These are phyloP conservation scores for Cephalopachus bancanus DNA, from an alignment of 2,797 vertebrate species.

Conservation along the genomic window DNA sequence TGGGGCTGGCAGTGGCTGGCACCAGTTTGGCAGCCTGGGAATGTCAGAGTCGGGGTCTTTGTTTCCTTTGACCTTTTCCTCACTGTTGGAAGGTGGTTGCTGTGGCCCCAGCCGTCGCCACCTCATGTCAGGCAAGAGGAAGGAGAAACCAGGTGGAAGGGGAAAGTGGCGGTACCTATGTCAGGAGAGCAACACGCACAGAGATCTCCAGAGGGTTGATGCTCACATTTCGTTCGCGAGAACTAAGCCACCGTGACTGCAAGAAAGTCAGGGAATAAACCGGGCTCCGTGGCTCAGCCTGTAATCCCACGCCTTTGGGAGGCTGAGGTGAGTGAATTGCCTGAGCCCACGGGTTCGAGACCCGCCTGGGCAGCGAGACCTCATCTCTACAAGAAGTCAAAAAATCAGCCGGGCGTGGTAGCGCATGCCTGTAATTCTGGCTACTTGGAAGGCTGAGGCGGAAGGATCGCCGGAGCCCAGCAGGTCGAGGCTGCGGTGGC, in stretches of 20 bases:
- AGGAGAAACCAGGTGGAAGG: not conserved
- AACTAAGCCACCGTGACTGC: not conserved
- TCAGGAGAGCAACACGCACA: not conserved
- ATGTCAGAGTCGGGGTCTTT: not conserved
- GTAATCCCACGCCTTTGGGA: too few species aligned
- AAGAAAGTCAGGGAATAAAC: not conserved
- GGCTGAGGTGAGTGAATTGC: too few species aligned
- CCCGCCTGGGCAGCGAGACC: too few species aligned
- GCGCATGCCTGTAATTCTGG: too few species aligned
- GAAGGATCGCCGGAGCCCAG: too few species aligned
- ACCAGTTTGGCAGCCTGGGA: not conserved
- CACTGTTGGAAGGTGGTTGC: not conserved
- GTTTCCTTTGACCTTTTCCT: not conserved
- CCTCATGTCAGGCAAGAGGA: not conserved
- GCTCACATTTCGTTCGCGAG: not conserved
- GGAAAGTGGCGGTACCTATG: not conserved
- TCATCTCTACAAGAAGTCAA: too few species aligned
- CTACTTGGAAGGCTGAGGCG: too few species aligned
- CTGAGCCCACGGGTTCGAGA: too few species aligned
- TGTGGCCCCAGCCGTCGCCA: not conserved
- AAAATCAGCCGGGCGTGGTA: too few species aligned
- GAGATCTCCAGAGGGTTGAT: not conserved
- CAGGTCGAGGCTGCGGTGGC: too few species aligned
- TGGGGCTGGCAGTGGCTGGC: not conserved
- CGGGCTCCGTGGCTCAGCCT: too few species aligned